Evolutionary conservation across 2,797 vertebrate species (phyloP).

Genomic region (Muscicapa comitata): DNA sequence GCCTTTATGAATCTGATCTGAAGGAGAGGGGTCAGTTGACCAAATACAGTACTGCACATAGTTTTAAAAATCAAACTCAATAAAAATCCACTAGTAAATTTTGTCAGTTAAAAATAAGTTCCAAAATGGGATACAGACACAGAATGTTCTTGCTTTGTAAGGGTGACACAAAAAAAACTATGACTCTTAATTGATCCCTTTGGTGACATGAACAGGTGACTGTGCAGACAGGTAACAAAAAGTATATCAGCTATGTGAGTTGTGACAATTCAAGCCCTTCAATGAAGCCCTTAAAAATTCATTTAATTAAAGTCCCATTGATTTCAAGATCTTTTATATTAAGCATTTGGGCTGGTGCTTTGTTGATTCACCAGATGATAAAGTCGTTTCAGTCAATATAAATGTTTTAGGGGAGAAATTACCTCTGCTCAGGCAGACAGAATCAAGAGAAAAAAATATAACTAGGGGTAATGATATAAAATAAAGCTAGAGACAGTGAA

Average conservation of each 20-base stretch:
- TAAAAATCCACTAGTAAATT: background rate
- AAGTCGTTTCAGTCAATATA: background rate
- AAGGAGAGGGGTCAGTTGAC: background rate
- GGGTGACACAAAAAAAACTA: rapidly evolving
- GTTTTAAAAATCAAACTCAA: background rate
- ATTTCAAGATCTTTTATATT: background rate
- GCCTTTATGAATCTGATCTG: background rate
- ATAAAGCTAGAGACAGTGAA: background rate
- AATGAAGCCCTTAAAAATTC: background rate
- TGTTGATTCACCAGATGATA: background rate
- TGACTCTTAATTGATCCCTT: background rate
- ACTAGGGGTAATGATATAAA: background rate
- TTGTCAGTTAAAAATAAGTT: background rate
- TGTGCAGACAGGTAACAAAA: background rate
- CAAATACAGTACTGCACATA: background rate
- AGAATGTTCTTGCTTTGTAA: background rate
- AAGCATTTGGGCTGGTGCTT: background rate
- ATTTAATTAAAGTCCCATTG: background rate
- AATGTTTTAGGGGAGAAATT: background rate
- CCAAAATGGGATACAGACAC: background rate
- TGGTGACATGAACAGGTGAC: background rate
- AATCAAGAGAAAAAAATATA: background rate
- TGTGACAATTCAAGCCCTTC: background rate
- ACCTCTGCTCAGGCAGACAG: background rate
- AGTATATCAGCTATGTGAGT: background rate